Conservation (phyloP, 2,888 invertebrate genomes). For the Oscheius onirici region DNA sequence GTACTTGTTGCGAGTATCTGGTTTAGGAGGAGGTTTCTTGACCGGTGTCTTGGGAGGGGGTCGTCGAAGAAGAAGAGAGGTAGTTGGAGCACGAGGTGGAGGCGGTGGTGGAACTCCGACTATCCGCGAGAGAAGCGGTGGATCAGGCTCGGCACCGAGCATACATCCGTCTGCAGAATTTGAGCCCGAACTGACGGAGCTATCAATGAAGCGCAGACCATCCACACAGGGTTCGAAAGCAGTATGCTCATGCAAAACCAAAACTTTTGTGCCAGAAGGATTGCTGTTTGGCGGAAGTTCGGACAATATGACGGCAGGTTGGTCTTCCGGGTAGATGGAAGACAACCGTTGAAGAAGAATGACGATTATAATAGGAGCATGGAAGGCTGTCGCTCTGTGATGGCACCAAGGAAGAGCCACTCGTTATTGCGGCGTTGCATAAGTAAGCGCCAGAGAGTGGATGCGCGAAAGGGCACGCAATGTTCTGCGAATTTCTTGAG, state of each 20-base stretch:
- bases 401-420: slow-evolving; percentile 31
- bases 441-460: slow-evolving; percentile 30
- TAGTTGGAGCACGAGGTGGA: slow-evolving; percentile 51
- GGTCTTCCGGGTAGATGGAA: slow-evolving; percentile 14
- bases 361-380: slow-evolving; percentile 11
- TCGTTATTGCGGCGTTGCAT: slow-evolving; percentile 29
- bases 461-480: slow-evolving; percentile 12
- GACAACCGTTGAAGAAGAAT: slow-evolving; percentile 7
- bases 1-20: slow-evolving; percentile 53
- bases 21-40: slow-evolving; percentile 40
- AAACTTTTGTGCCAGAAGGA: slow-evolving; percentile 19
- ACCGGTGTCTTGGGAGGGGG: slow-evolving; percentile 36
- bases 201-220: slow-evolving; percentile 31
- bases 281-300: neutral
- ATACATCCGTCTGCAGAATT: slow-evolving; percentile 53
- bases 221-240: slow-evolving; percentile 18
- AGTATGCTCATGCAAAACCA: slow-evolving; percentile 22
- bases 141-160: slow-evolving; percentile 53
- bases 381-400: slow-evolving; percentile 14
- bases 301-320: neutral
- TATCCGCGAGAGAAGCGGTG: slow-evolving; percentile 59
- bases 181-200: slow-evolving; percentile 25
- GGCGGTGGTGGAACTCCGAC: slow-evolving; percentile 58
- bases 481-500: neutral
- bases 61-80: slow-evolving; percentile 47